phyloP scores from a whole-genome alignment of 2,888 invertebrate genomes.

The Euplagia quadripunctaria region DNA sequence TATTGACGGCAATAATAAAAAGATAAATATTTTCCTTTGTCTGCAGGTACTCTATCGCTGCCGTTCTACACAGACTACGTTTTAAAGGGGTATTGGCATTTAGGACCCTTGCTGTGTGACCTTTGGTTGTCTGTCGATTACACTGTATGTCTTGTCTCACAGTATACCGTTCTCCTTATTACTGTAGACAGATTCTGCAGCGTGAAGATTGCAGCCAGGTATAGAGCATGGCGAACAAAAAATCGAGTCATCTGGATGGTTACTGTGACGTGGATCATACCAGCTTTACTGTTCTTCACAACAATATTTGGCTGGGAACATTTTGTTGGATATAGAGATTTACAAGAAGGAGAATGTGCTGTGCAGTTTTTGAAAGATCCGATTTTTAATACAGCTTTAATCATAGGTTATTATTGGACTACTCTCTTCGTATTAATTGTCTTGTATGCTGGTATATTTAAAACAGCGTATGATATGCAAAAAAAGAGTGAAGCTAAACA shows the following conservation, averaged over 20 bases:
- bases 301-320: constrained; percentile 99
- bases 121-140: constrained; percentile 99
- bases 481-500: constrained; percentile 98
- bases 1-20: constrained; percentile 37
- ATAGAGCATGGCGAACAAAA: constrained; percentile 98
- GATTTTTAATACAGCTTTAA: constrained; percentile 98
- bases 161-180: constrained; percentile 99
- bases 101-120: constrained; percentile 98
- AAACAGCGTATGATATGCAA: constrained; percentile 98
- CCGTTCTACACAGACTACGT: constrained; percentile 99
- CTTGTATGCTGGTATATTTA: constrained; percentile 98
- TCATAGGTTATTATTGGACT: constrained; percentile 99
- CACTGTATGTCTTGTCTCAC: constrained; percentile 99
- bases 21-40: constrained; percentile 59
- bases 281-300: constrained; percentile 97
- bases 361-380: constrained; percentile 99
- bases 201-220: constrained; percentile 98
- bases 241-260: constrained; percentile 98
- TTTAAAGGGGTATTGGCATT: constrained; percentile 98
- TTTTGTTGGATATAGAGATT: constrained; percentile 96
- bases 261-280: constrained; percentile 98
- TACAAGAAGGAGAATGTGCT: constrained; percentile 95
- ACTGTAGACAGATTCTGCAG: constrained; percentile 99
- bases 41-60: constrained; percentile 97
- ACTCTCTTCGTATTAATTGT: constrained; percentile 98